Percentiles rank a stretch among this genome's conserved stretches.
phyloP scores from a whole-genome alignment of 2,797 vertebrate species.

The Hydrophis major region DNA sequence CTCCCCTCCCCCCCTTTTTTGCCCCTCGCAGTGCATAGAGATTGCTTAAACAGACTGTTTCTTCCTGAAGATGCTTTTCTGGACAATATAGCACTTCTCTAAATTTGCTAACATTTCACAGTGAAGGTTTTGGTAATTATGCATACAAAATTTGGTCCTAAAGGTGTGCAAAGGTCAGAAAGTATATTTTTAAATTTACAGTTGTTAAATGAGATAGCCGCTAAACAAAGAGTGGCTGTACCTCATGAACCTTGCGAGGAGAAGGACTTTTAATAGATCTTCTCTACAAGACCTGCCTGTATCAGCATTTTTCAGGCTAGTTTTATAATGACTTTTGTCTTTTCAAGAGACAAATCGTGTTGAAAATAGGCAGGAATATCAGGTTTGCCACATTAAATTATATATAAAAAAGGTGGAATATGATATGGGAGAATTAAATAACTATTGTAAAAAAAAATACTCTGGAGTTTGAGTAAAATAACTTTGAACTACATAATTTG shows the following conservation, averaged over 20 bases:
- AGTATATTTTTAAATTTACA: background rate
- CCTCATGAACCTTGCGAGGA: background rate
- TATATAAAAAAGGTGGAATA: background rate
- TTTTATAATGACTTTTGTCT: background rate
- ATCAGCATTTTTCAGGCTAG: background rate
- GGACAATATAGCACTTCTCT: background rate
- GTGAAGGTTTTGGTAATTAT: background rate
- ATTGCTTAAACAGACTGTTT: background rate
- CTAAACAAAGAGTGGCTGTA: background rate
- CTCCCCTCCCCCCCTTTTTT: background rate
- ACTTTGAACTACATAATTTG: background rate
- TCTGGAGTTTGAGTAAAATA: background rate
- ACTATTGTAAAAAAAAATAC: background rate
- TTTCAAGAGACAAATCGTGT: background rate
- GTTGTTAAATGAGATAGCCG: background rate
- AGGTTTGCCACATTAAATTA: background rate
- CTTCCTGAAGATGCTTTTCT: background rate
- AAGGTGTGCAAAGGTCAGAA: background rate
- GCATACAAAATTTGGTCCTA: background rate
- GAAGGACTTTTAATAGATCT: background rate
- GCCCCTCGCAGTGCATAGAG: background rate
- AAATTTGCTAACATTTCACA: background rate
- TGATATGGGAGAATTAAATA: background rate
- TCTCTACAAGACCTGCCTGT: background rate
- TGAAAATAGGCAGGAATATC: background rate